Evolutionary conservation across 2,113 vertebrate species (phyloP).

Genomic region (Brachyhypopomus gauderio): DNA sequence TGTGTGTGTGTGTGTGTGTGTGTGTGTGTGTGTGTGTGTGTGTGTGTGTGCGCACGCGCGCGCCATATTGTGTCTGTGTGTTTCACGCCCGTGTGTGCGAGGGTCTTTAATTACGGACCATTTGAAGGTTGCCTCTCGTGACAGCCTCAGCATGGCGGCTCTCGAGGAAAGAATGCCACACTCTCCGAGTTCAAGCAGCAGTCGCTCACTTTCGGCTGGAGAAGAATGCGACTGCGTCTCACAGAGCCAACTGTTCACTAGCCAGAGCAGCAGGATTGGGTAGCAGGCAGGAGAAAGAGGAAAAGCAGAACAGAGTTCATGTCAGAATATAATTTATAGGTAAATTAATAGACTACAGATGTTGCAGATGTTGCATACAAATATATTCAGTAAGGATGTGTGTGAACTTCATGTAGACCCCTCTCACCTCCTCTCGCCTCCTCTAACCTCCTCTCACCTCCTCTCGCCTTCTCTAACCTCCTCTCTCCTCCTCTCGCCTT

Average conservation of each 20-base stretch:
- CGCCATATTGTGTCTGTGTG: neutral
- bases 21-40: conserved; percentile 9
- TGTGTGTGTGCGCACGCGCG: no score
- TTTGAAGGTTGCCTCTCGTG: conserved; percentile 60
- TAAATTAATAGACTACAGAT: neutral
- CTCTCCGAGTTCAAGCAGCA: conserved; percentile 45
- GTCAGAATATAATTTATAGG: neutral
- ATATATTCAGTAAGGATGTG: no score
- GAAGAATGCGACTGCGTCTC: conserved; percentile 10
- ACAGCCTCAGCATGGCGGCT: conserved; percentile 35
- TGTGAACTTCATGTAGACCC: no score
- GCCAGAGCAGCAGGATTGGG: conserved; percentile 45
- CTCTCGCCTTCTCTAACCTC: no score
- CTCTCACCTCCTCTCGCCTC: no score
- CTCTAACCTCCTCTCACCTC: no score
- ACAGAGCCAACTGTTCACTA: conserved; percentile 35
- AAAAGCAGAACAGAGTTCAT: neutral
- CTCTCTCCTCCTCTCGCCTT: no score
- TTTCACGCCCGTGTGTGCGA: neutral
- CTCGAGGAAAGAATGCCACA: conserved; percentile 36
- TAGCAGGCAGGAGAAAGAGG: conserved; percentile 10
- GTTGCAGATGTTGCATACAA: no score
- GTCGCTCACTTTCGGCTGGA: conserved; percentile 44
- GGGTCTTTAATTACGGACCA: conserved; percentile 53
- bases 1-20: neutral